These are phyloP conservation scores for Pipistrellus pygmaeus DNA, from an alignment of 2,797 vertebrate genomes.

Conservation along the genomic window DNA sequence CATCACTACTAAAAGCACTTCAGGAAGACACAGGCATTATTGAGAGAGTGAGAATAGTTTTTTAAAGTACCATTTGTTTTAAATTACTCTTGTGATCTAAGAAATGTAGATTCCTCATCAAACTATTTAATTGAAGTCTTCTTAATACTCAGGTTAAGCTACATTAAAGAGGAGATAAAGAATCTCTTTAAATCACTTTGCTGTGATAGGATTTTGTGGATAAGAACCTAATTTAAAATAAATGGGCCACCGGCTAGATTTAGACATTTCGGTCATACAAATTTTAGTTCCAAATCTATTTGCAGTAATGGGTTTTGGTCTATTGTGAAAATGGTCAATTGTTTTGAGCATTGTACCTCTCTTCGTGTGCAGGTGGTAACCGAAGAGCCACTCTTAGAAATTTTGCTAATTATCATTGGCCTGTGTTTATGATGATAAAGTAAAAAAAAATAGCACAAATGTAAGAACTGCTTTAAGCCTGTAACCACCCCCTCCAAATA, in stretches of 20 bases:
- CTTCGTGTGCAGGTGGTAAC: neutral
- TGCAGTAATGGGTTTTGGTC: conserved; percentile 62
- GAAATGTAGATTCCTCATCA: conserved; percentile 68
- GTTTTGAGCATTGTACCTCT: conserved; percentile 47
- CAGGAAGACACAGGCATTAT: neutral
- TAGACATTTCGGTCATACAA: conserved; percentile 66
- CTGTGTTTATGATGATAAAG: conserved; percentile 55
- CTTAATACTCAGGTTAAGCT: conserved; percentile 76
- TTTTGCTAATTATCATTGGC: conserved; percentile 43
- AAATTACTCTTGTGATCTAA: conserved; percentile 58
- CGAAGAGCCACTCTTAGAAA: neutral
- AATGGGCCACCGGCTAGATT: conserved; percentile 73
- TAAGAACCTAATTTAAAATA: conserved; percentile 80
- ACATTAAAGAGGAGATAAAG: conserved; percentile 66
- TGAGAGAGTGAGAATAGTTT: conserved; percentile 37
- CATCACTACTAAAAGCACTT: neutral
- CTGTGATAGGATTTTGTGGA: conserved; percentile 75
- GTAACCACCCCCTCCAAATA: neutral
- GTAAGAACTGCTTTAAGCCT: neutral
- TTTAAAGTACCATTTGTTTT: conserved; percentile 56
- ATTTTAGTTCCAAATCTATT: conserved; percentile 69
- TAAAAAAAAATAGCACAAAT: conserved; percentile 1
- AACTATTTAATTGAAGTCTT: conserved; percentile 73
- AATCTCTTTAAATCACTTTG: conserved; percentile 77
- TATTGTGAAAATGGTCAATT: conserved; percentile 56